phyloP scores from a whole-genome alignment of 1,140 invertebrate species.

The Halesus radiatus region DNA sequence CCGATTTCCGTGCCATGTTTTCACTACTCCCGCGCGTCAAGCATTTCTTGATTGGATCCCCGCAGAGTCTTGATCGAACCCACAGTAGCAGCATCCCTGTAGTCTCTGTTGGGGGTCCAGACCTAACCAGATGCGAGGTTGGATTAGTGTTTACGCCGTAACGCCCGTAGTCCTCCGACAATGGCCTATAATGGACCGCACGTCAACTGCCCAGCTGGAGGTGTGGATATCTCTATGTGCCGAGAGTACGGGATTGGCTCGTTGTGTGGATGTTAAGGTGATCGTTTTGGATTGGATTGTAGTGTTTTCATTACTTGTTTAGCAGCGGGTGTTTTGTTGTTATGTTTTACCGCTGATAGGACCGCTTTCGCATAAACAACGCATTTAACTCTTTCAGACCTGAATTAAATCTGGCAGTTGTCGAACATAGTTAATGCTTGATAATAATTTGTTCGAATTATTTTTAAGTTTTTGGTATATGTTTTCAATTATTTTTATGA shows the following conservation, averaged over 20 bases:
- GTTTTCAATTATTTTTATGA: too few relatives aligned
- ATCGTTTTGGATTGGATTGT: neutral
- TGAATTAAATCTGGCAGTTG: too few relatives aligned
- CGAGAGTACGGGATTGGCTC: neutral
- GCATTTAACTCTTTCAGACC: too few relatives aligned
- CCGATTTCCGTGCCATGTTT: neutral
- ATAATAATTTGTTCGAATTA: too few relatives aligned
- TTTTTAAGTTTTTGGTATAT: too few relatives aligned
- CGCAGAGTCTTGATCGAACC: neutral
- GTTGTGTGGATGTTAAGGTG: neutral
- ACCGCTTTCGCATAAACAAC: neutral
- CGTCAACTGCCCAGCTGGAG: neutral
- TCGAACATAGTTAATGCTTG: too few relatives aligned
- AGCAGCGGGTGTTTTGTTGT: neutral
- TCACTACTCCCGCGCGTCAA: neutral
- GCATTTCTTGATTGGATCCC: neutral
- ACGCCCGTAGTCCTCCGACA: neutral
- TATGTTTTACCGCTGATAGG: neutral
- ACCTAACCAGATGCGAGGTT: conserved; percentile 6
- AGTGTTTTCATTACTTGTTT: too few relatives aligned
- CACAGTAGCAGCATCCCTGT: neutral
- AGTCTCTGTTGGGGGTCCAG: neutral
- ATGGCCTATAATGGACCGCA: conserved; percentile 7
- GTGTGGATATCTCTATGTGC: neutral
- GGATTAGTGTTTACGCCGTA: conserved; percentile 3